Evolutionary conservation across 1,140 invertebrate species (phyloP).

Genomic region (honey bee (Apis mellifera)): DNA sequence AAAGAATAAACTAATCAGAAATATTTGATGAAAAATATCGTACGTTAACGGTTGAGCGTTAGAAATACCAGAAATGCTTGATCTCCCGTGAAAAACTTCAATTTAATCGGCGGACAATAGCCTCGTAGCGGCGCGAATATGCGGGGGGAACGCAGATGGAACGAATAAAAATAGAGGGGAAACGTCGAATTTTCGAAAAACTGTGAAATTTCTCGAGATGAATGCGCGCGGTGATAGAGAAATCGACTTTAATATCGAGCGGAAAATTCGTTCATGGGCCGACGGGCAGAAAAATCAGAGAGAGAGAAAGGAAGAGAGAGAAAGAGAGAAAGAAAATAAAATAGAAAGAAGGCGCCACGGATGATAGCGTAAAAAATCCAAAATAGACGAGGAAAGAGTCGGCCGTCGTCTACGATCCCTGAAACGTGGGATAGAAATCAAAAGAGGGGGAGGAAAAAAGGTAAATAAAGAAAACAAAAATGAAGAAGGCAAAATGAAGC

Average conservation of each 20-base stretch:
- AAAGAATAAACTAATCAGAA: background rate
- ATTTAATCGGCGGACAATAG: background rate
- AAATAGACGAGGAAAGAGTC: conserved; percentile 28
- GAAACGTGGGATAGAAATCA: conserved; percentile 1
- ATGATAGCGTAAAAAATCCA: conserved; percentile 32
- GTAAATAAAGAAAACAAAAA: too few species aligned
- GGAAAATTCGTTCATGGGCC: conserved; percentile 19
- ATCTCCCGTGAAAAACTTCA: background rate
- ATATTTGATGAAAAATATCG: background rate
- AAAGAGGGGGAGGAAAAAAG: background rate
- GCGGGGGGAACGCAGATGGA: background rate
- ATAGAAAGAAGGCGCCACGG: background rate
- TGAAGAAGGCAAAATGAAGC: background rate
- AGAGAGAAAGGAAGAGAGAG: background rate
- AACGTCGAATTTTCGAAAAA: conserved; percentile 1
- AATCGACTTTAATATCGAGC: conserved; percentile 32
- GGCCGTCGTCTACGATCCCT: conserved; percentile 15
- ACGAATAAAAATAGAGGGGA: background rate
- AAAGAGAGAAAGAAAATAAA: background rate
- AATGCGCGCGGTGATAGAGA: conserved; percentile 9
- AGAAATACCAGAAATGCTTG: background rate
- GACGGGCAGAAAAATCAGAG: background rate
- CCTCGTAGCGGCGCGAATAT: background rate
- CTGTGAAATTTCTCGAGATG: conserved; percentile 28
- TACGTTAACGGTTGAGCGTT: background rate